These are phyloP conservation scores for Chaetodon trifascialis DNA, from an alignment of 2,113 vertebrate species.

Conservation along the genomic window DNA sequence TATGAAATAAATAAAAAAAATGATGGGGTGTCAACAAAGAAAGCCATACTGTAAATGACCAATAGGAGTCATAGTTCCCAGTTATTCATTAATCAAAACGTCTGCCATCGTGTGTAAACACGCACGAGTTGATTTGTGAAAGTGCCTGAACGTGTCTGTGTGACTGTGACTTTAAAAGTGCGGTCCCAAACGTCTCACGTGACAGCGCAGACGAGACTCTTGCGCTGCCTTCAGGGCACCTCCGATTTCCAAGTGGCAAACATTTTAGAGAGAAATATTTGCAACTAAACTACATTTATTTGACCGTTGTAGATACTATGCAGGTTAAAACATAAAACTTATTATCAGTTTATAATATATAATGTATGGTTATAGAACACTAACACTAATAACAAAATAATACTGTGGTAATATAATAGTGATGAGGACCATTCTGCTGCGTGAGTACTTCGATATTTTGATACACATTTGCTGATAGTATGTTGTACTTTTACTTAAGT, in stretches of 20 bases:
- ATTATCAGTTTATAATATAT: no score
- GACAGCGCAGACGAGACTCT: background rate
- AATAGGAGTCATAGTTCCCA: background rate
- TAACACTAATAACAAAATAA: no score
- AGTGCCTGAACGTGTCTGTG: background rate
- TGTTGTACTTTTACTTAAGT: no score
- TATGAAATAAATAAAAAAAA: background rate
- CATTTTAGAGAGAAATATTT: background rate
- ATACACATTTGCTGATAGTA: no score
- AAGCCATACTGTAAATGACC: background rate
- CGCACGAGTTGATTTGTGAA: background rate
- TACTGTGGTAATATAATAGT: no score
- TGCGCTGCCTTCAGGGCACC: constrained; percentile 9
- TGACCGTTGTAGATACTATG: no score
- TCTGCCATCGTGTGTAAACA: no score
- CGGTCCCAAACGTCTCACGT: background rate
- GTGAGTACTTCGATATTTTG: no score
- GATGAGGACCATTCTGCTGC: no score
- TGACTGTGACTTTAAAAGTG: background rate
- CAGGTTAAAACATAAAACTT: no score
- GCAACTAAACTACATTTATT: no score
- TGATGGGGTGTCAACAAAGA: background rate
- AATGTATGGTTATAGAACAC: no score
- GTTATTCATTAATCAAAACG: background rate
- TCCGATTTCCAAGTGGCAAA: background rate